A percentile compares a stretch with the other conserved stretches of the same genome.
Conservation (phyloP, 2,888 invertebrate species). For the Choreutis nemorana region DNA sequence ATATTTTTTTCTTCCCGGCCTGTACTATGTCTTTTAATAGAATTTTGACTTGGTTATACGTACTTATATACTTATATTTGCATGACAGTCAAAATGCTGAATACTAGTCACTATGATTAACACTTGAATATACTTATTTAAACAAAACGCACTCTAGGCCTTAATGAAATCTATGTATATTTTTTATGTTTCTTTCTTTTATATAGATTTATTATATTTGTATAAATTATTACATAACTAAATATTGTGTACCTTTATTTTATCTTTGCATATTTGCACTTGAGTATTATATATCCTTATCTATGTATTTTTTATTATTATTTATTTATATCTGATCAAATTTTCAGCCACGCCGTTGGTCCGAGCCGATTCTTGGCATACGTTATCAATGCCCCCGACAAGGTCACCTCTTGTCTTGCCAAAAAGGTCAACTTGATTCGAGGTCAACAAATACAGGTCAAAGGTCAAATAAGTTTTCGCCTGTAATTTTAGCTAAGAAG, state of each 20-base stretch:
- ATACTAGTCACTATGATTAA: no score
- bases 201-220: no score
- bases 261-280: neutral
- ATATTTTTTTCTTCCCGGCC: no score
- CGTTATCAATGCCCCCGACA: slow-evolving; percentile 60
- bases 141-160: no score
- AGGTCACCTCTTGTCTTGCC: slow-evolving; percentile 50
- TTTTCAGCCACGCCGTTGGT: slow-evolving; percentile 59
- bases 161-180: no score
- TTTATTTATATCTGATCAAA: slow-evolving; percentile 5
- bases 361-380: slow-evolving; percentile 65
- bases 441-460: slow-evolving; percentile 19
- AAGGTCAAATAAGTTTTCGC: slow-evolving; percentile 18
- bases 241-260: neutral
- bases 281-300: neutral
- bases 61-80: no score
- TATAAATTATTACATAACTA: no score
- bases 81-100: no score
- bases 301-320: neutral
- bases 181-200: no score
- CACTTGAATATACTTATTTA: no score
- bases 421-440: slow-evolving; percentile 26
- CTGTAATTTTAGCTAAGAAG: slow-evolving; percentile 28
- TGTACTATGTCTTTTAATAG: no score
- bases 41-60: no score